A percentile compares a stretch with the other conserved stretches of the same genome.
Conservation (phyloP, 2,888 invertebrate species). For the Melipona beecheii region DNA sequence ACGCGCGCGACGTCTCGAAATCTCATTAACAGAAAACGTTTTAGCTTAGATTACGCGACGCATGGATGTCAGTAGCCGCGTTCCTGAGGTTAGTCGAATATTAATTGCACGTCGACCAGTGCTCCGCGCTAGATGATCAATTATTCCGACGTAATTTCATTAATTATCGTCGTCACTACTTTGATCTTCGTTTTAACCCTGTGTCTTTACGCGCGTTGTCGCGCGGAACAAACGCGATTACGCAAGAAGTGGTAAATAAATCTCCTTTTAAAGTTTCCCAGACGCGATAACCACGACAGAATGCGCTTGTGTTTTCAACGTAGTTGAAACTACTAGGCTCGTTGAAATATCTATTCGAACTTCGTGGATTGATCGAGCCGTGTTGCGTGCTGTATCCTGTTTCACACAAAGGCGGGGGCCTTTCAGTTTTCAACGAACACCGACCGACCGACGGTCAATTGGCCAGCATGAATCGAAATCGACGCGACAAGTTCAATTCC, state of each 20-base stretch:
- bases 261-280: neutral
- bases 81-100: slow-evolving; percentile 26
- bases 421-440: neutral
- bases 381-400: neutral
- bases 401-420: neutral
- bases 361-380: slow-evolving; percentile 21
- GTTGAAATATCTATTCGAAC: neutral
- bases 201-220: neutral
- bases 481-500: slow-evolving; percentile 13
- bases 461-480: slow-evolving; percentile 27
- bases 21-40: slow-evolving; percentile 39
- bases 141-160: slow-evolving; percentile 23
- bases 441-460: slow-evolving; percentile 3
- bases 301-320: neutral
- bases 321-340: neutral
- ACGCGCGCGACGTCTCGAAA: slow-evolving; percentile 11
- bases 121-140: slow-evolving; percentile 16
- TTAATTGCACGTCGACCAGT: slow-evolving; percentile 18
- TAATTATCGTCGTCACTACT: slow-evolving; percentile 3
- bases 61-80: slow-evolving; percentile 8
- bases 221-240: neutral
- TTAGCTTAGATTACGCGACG: slow-evolving; percentile 33
- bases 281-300: neutral
- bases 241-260: neutral
- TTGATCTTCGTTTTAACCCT: neutral